Base-by-base conservation (phyloP, 2,888 invertebrate genomes). In the Mesorhabditis belari region DNA sequence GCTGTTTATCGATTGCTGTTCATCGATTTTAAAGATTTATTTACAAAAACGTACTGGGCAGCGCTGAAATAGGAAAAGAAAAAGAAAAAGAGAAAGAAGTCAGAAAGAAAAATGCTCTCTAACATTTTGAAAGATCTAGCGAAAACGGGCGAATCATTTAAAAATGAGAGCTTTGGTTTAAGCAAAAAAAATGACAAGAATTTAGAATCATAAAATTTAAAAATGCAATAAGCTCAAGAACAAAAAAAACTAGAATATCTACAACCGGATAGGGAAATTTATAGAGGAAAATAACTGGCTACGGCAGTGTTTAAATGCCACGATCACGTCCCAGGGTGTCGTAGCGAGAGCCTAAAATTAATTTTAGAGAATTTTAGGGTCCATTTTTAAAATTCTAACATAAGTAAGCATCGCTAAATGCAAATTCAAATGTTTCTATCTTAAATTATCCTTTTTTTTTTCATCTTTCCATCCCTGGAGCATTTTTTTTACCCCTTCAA, bases 271-370 rank as follows among this genome's bases (percentile, higher is more conserved):
- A 51, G 26, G 50, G 12, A 17, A 2, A 27, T 61, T 26, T 59
- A 60, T 60, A 60, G 29, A 26, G 26, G 51, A 27, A 59, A 35
- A 59, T 59, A 57, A 35, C 49, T 5, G 59, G 59, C 29, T 26
- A 19, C 19, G 26, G 17, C 29, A 50, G 12, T 26, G 24, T 49
- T 55, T 25, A 55, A 59, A 35, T 12, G 12, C 65, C 63, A 61
- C 63, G 65, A 61, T 63, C 64, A 61, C 63, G 69, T 49, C 63
- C 67, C 56, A 71, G 58, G 25, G 66, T 66, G 27, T 69, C 67
- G 61, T 65, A 66, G 54, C 62, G 67, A 29, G 71, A 62, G 60
- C 65, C 65, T 55, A 62, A 53, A 4, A 61, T 58, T 59, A 9
- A 12, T 9, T 2, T 54, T n/a, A n/a, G n/a, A n/a, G n/a, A n/a